These are phyloP conservation scores for Gadus chalcogrammus DNA, from an alignment of 2,113 vertebrate species.

Conservation along the genomic window DNA sequence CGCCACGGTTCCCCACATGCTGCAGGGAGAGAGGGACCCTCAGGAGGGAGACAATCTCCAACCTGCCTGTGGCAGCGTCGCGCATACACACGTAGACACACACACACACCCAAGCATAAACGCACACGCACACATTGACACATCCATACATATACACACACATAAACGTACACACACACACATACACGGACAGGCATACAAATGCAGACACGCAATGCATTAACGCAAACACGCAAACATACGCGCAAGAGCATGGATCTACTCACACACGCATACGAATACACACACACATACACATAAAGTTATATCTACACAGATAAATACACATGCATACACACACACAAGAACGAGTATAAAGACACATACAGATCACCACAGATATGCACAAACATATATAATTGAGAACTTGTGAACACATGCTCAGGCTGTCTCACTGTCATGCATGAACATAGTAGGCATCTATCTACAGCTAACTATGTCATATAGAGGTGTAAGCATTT, in stretches of 20 bases:
- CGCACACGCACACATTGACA: constrained; percentile 22
- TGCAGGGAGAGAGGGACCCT: constrained; percentile 76
- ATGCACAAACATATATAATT: constrained; percentile 1
- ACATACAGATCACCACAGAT: background rate
- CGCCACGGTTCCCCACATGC: constrained; percentile 72
- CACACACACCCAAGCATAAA: constrained; percentile 10
- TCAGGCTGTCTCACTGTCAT: too few species aligned
- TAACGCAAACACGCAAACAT: background rate
- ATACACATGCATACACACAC: background rate
- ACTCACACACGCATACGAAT: constrained; percentile 10
- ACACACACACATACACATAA: constrained; percentile 9
- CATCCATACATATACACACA: constrained; percentile 10
- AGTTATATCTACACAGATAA: constrained; percentile 1
- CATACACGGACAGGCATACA: constrained; percentile 17
- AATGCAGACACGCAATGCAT: background rate
- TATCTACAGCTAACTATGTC: too few species aligned
- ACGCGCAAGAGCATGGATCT: too few species aligned
- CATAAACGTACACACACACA: background rate
- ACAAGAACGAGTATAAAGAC: constrained; percentile 15
- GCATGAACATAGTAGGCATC: too few species aligned
- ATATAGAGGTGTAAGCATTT: too few species aligned
- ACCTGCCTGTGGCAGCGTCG: constrained; percentile 60
- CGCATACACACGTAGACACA: constrained; percentile 9
- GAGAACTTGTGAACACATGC: too few species aligned
- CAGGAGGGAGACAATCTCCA: constrained; percentile 88